A percentile compares a stretch with the other conserved stretches of the same genome.
These are phyloP conservation scores for Sinosuthora webbiana DNA, from an alignment of 2,113 vertebrate genomes.

Conservation along the genomic window DNA sequence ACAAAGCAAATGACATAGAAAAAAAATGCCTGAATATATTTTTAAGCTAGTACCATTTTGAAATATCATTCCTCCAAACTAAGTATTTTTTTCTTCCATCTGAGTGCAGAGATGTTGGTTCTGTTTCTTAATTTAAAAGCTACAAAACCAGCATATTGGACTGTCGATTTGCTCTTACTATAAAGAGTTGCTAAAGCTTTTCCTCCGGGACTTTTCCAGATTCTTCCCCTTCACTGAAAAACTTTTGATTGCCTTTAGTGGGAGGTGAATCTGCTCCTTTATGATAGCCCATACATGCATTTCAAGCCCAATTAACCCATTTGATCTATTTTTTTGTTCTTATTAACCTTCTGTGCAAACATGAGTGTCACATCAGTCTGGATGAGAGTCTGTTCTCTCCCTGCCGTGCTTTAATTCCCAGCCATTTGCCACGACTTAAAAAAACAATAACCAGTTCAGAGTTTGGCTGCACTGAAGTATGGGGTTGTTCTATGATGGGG, in stretches of 20 bases:
- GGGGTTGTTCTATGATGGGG: neutral
- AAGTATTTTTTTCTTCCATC: neutral
- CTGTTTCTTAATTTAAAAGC: neutral
- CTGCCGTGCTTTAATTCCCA: neutral
- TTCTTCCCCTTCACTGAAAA: neutral
- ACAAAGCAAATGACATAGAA: neutral
- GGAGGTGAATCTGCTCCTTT: neutral
- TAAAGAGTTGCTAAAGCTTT: neutral
- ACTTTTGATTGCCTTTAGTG: neutral
- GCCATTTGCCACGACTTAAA: neutral
- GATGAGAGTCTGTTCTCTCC: neutral
- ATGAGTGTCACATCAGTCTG: neutral
- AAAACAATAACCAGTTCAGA: neutral
- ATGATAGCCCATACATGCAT: accelerated
- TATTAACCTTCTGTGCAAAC: neutral
- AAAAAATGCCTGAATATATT: neutral
- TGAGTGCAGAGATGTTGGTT: neutral
- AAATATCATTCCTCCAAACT: neutral
- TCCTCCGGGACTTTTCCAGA: neutral
- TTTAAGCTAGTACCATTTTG: neutral
- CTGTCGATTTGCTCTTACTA: neutral
- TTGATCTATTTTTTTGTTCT: neutral
- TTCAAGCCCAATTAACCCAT: neutral
- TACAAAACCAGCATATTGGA: neutral
- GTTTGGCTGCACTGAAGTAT: accelerated